Conservation (phyloP, 2,113 vertebrate species). For the Halichoerus grypus region DNA sequence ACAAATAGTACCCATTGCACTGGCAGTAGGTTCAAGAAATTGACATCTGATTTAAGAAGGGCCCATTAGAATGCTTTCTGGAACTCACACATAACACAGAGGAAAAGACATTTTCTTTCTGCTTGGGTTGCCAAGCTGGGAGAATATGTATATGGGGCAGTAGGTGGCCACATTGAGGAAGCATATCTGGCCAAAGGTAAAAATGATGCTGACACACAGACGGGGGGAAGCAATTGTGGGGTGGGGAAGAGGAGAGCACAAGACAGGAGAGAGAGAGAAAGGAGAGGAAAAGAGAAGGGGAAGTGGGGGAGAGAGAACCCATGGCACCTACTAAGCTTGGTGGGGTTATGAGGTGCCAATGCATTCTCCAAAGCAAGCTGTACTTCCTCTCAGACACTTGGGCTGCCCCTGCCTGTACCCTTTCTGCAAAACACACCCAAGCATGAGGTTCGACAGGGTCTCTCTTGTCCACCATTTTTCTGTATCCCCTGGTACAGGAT, state of each 20-base stretch:
- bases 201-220: not conserved
- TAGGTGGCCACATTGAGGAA: not conserved
- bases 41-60: not conserved
- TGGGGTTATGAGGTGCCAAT: accelerated
- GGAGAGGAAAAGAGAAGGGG: not conserved
- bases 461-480: not conserved
- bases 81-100: not conserved
- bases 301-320: not conserved
- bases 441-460: not conserved
- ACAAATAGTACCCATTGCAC: not conserved
- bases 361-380: not conserved
- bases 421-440: not conserved
- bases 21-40: not conserved
- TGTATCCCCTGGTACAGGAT: not conserved
- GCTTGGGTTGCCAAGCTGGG: not conserved
- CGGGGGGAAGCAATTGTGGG: not conserved
- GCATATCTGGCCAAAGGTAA: not conserved
- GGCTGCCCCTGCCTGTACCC: not conserved
- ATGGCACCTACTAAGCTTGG: not conserved
- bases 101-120: not conserved
- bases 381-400: not conserved
- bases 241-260: not conserved
- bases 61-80: not conserved
- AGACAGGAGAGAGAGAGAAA: not conserved
- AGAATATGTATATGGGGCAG: not conserved